These are phyloP conservation scores for Cyclopterus lumpus DNA, from an alignment of 2,797 vertebrate species.

Conservation along the genomic window DNA sequence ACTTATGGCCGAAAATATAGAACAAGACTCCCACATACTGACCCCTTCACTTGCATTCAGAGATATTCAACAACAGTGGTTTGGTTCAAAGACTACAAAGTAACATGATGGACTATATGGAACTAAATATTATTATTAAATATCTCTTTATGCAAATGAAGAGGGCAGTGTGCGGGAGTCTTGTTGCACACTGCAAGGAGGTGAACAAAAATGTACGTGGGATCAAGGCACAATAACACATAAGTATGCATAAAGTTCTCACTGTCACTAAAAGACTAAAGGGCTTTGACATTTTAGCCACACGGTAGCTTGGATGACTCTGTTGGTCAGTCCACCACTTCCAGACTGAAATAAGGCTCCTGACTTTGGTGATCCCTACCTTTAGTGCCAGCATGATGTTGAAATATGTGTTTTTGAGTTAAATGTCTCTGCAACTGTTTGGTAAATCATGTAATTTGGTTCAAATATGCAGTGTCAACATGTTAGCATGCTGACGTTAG, in stretches of 20 bases:
- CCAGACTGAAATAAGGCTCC: neutral
- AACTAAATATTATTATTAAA: neutral
- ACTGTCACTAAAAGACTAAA: neutral
- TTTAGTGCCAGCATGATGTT: neutral
- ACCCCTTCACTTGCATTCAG: too few relatives aligned
- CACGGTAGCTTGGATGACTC: neutral
- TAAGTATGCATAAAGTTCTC: neutral
- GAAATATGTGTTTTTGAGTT: neutral
- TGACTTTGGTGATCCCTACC: neutral
- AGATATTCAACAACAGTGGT: too few relatives aligned
- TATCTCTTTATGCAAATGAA: neutral
- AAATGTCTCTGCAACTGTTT: neutral
- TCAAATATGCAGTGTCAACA: neutral
- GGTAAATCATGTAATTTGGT: neutral
- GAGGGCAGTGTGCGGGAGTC: neutral
- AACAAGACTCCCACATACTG: too few relatives aligned
- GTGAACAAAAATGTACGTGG: neutral
- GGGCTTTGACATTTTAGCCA: neutral
- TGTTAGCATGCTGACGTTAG: conserved; percentile 6
- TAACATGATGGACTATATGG: neutral
- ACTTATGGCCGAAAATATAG: too few relatives aligned
- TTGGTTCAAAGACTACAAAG: too few relatives aligned
- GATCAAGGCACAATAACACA: neutral
- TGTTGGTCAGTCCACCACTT: neutral
- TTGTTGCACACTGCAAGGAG: neutral